These are phyloP conservation scores for Perca flavescens DNA, from an alignment of 2,113 vertebrate species.

Conservation along the genomic window DNA sequence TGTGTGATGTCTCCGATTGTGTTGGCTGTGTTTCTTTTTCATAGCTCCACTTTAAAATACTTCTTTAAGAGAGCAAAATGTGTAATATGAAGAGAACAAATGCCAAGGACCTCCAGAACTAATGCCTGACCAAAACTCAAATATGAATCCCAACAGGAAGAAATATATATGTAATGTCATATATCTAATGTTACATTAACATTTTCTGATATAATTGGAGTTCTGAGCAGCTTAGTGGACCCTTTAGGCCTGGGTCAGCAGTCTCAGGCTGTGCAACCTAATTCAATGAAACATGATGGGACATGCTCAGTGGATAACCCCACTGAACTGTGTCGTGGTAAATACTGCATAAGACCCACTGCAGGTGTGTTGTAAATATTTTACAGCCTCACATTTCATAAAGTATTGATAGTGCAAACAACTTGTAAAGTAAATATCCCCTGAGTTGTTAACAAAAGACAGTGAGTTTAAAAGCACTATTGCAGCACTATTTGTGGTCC, in stretches of 20 bases:
- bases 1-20: background rate
- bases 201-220: background rate
- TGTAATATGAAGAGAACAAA: background rate
- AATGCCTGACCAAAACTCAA: background rate
- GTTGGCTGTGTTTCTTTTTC: background rate
- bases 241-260: background rate
- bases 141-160: background rate
- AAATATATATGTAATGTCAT: background rate
- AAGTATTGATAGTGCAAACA: constrained; percentile 1
- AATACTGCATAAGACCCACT: constrained; percentile 5
- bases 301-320: background rate
- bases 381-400: background rate
- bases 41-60: background rate
- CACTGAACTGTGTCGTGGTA: background rate
- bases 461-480: background rate
- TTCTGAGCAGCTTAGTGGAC: background rate
- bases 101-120: background rate
- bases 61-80: background rate
- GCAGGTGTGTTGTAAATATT: background rate
- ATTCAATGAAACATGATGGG: background rate
- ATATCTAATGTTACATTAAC: background rate
- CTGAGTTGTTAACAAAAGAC: background rate
- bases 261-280: background rate
- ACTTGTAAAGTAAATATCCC: constrained; percentile 20
- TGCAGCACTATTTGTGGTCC: background rate